These are phyloP conservation scores for Acleris laterana DNA, from an alignment of 2,888 invertebrate genomes.

Conservation along the genomic window DNA sequence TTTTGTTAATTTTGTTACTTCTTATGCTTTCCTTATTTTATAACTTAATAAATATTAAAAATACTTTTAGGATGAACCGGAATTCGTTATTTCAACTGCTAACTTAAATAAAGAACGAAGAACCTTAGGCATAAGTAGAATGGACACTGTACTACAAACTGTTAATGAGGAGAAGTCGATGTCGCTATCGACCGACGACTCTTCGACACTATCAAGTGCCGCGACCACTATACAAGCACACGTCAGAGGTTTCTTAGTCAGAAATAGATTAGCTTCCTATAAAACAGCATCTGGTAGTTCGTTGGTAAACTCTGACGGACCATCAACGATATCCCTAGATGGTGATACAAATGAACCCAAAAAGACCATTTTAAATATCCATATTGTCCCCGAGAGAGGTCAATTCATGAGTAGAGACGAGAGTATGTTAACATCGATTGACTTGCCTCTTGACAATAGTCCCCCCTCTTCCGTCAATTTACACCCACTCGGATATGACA, in stretches of 20 bases:
- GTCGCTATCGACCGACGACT: constrained; percentile 79
- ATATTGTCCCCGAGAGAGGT: constrained; percentile 72
- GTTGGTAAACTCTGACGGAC: constrained; percentile 65
- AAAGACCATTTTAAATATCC: constrained; percentile 75
- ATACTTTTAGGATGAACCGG: constrained; percentile 61
- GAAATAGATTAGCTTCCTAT: constrained; percentile 77
- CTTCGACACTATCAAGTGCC: constrained; percentile 81
- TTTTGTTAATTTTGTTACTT: too few relatives aligned
- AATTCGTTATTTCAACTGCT: constrained; percentile 48
- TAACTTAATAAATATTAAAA: constrained; percentile 19
- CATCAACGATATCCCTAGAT: constrained; percentile 62
- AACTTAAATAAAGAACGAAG: constrained; percentile 65
- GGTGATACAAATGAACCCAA: constrained; percentile 61
- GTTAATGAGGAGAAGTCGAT: constrained; percentile 82
- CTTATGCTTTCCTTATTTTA: too few relatives aligned
- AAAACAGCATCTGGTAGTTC: constrained; percentile 72
- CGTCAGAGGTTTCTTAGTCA: constrained; percentile 87
- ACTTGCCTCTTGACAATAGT: constrained; percentile 72
- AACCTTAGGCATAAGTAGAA: constrained; percentile 67
- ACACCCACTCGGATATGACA: constrained; percentile 73
- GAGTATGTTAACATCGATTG: constrained; percentile 72
- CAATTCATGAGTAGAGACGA: constrained; percentile 74
- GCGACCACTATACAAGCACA: constrained; percentile 88
- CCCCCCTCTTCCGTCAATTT: constrained; percentile 72
- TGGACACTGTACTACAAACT: constrained; percentile 79